Evolutionary conservation across 2,888 invertebrate genomes (phyloP).

Genomic region (Resseliella maxima): DNA sequence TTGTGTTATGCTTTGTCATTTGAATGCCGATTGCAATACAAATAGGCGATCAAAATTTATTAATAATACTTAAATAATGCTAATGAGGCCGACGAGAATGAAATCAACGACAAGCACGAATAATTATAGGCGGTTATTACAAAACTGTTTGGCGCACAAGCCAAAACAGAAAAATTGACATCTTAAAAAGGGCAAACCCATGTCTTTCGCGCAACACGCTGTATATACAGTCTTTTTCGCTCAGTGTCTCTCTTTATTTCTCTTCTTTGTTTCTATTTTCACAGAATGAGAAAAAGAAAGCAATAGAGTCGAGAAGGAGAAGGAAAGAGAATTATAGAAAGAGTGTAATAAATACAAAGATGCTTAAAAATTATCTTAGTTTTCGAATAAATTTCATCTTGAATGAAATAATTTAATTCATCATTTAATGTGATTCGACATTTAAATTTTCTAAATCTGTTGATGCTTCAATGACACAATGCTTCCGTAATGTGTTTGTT

Average conservation of each 20-base stretch:
- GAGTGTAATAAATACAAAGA: too few relatives aligned
- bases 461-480: constrained; percentile 20
- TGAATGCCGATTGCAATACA: background rate
- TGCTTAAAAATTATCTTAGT: too few relatives aligned
- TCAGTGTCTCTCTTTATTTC: background rate
- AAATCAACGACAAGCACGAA: background rate
- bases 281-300: too few relatives aligned
- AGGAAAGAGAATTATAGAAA: too few relatives aligned
- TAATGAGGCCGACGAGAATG: background rate
- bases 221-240: too few relatives aligned
- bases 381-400: background rate
- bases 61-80: background rate
- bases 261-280: too few relatives aligned
- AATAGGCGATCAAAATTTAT: background rate
- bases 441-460: background rate
- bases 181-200: background rate
- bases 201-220: background rate
- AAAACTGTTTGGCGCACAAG: background rate
- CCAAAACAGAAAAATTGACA: background rate
- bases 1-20: background rate
- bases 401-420: background rate
- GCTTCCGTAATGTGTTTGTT: constrained; percentile 22
- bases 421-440: background rate
- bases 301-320: too few relatives aligned
- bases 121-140: background rate